Conservation (phyloP, 2,888 invertebrate species). For the Stenolophus ochropezus region DNA sequence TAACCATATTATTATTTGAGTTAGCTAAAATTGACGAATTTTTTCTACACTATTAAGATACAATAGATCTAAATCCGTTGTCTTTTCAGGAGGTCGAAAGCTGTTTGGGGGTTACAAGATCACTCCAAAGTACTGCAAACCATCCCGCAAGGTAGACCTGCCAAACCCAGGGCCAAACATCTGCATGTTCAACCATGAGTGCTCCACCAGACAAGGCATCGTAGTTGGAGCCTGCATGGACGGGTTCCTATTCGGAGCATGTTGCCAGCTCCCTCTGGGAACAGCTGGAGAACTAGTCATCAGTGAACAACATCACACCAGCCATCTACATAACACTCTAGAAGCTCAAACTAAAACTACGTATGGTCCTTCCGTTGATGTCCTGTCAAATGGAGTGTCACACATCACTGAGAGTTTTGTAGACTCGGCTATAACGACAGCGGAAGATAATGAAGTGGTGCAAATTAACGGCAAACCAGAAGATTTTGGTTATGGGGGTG, state of each 20-base stretch:
- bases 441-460: slow-evolving; percentile 69
- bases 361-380: slow-evolving; percentile 70
- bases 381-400: slow-evolving; percentile 76
- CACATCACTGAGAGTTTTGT: slow-evolving; percentile 71
- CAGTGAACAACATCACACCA: slow-evolving; percentile 63
- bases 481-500: slow-evolving; percentile 68
- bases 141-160: slow-evolving; percentile 78
- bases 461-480: slow-evolving; percentile 67
- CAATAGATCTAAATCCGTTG: background rate
- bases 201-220: slow-evolving; percentile 84
- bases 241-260: slow-evolving; percentile 93
- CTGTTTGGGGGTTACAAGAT: slow-evolving; percentile 91
- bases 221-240: slow-evolving; percentile 95
- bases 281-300: slow-evolving; percentile 69
- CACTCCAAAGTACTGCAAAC: slow-evolving; percentile 87
- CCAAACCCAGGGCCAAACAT: slow-evolving; percentile 83
- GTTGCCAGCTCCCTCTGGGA: slow-evolving; percentile 83
- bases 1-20: background rate
- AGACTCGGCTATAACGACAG: slow-evolving; percentile 68
- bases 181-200: slow-evolving; percentile 96
- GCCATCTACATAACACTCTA: slow-evolving; percentile 65
- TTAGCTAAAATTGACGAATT: no score
- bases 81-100: slow-evolving; percentile 77
- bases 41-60: background rate
- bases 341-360: slow-evolving; percentile 48